Conservation (phyloP, 2,113 vertebrate genomes). For the Maccullochella peelii region DNA sequence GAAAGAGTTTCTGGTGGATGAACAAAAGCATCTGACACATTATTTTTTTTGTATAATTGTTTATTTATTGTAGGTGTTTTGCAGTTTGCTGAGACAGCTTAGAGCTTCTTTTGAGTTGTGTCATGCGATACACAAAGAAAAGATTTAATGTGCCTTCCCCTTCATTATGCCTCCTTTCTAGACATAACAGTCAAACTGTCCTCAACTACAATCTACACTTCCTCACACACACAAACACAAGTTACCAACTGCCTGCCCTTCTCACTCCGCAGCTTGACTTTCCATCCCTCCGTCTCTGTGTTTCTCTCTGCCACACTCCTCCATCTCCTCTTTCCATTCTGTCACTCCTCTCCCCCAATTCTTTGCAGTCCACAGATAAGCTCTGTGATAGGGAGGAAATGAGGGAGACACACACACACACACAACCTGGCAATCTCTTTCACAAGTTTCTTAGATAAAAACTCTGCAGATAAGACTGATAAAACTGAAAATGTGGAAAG, state of each 20-base stretch:
- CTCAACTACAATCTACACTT: constrained; percentile 13
- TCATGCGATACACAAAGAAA: constrained; percentile 24
- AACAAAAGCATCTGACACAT: constrained; percentile 12
- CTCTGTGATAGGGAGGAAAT: constrained; percentile 70
- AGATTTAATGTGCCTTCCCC: constrained; percentile 30
- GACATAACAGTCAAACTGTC: constrained; percentile 63
- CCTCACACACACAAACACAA: constrained; percentile 30
- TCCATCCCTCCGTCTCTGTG: constrained; percentile 67
- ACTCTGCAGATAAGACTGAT: constrained; percentile 19
- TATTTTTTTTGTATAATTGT: constrained; percentile 21
- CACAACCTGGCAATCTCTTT: constrained; percentile 25
- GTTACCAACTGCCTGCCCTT: constrained; percentile 81
- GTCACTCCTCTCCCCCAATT: constrained; percentile 64
- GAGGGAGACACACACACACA: constrained; percentile 38
- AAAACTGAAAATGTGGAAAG: neutral
- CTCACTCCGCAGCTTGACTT: constrained; percentile 82
- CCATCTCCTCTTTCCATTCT: constrained; percentile 72
- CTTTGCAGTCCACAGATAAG: constrained; percentile 70
- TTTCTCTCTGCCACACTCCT: constrained; percentile 49
- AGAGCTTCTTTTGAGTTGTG: constrained; percentile 11
- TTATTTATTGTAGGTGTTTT: constrained; percentile 44
- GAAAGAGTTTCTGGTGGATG: constrained; percentile 6
- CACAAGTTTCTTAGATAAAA: constrained; percentile 30
- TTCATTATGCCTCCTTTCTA: constrained; percentile 63
- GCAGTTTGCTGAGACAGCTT: constrained; percentile 40